A percentile compares a stretch with the other conserved stretches of the same genome.
These are phyloP conservation scores for Anthonomus grandis DNA, from an alignment of 1,140 invertebrate species.

Conservation along the genomic window DNA sequence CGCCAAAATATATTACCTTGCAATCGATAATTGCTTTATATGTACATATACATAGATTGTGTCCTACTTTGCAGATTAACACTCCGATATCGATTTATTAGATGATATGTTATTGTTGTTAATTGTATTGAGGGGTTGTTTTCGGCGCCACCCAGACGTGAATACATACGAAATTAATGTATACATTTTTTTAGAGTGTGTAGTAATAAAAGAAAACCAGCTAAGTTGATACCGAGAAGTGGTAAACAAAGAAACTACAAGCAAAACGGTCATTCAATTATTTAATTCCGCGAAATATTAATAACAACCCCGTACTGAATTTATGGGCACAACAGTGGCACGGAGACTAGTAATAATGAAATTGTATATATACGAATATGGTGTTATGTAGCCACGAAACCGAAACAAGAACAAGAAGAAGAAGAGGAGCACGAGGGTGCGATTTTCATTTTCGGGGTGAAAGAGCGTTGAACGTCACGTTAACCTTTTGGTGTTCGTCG, in stretches of 20 bases:
- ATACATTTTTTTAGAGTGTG: neutral
- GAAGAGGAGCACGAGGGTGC: slow-evolving; percentile 27
- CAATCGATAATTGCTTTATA: too few relatives aligned
- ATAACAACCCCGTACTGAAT: too few relatives aligned
- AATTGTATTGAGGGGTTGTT: too few relatives aligned
- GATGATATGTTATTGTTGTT: too few relatives aligned
- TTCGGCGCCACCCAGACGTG: neutral
- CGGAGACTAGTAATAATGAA: slow-evolving; percentile 27
- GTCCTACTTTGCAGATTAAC: too few relatives aligned
- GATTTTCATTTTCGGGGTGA: slow-evolving; percentile 30
- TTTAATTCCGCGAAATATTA: too few relatives aligned
- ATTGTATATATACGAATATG: slow-evolving; percentile 15
- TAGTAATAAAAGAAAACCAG: neutral
- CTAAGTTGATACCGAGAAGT: neutral
- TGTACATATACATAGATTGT: too few relatives aligned
- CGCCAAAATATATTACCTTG: too few relatives aligned
- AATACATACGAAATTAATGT: neutral
- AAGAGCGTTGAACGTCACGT: slow-evolving; percentile 29
- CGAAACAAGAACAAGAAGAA: too few relatives aligned
- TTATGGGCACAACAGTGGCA: slow-evolving; percentile 23
- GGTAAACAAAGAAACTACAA: neutral
- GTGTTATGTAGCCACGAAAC: slow-evolving; percentile 13
- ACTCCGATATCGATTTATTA: too few relatives aligned
- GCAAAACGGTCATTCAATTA: neutral
- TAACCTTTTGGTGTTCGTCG: slow-evolving; percentile 27